Evolutionary conservation across 1,140 invertebrate species (phyloP), one percentile per base, ranked within the genome.

Genomic region (Liolophura sinensis): DNA sequence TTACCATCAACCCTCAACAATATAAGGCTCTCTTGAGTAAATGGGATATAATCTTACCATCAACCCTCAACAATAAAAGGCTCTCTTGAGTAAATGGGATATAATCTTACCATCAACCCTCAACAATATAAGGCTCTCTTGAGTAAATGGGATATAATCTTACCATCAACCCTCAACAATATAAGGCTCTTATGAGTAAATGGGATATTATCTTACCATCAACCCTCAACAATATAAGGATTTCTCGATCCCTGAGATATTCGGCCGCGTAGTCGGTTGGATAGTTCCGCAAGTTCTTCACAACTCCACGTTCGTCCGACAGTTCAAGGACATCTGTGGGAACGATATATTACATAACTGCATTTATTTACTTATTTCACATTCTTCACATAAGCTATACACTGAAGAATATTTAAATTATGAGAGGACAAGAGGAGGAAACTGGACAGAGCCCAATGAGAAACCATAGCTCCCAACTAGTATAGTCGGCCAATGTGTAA

Each of bases 201-300:
- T n/a, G 9, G 25, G 25, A 11, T 11, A 55, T 7, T 11, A 9
- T 24, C 11, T n/a, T n/a, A n/a, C n/a, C n/a, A n/a, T 57, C 55
- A 24, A 57, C 22, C 12, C 31, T 57, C 4, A 57, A 27, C 15
- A 57, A 24, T 25, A 57, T 57, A 20, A 57, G 22, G 6, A 25
- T 57, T 57, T 57, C 55, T 12, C 55, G 16, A 15, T 57, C 55
- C 15, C 31, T 57, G 1, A 57, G 22, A 57, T 25, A 57, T 57
- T 57, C 31, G 16, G 22, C 31, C 5, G 22, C 55, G 22, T 20
- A 57, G 14, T 57, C 18, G 22, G 22, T 24, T 12, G 15, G 22
- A 4, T 57, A 25, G 31, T 57, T 57, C 31, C 55, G 22, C 12
- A 57, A 25, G 31, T 57, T 57, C 22, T 57, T 57, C 15, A 57